phyloP scores from a whole-genome alignment of 2,797 vertebrate genomes.

The Dallia pectoralis region DNA sequence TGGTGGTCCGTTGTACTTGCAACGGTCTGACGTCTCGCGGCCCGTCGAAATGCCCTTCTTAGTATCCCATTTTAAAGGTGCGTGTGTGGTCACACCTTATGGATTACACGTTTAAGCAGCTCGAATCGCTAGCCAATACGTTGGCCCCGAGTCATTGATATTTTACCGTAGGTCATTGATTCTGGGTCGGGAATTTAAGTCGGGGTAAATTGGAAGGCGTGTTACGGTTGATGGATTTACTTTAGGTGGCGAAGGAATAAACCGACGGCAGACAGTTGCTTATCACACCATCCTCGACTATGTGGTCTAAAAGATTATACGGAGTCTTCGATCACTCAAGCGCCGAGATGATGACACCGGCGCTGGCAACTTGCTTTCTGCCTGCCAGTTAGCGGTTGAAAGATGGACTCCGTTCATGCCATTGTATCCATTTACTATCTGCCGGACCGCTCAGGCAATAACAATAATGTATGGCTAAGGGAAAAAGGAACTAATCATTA shows the following conservation, averaged over 20 bases:
- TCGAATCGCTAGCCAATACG: constrained; percentile 40
- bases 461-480: constrained; percentile 80
- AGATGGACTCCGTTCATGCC: constrained; percentile 72
- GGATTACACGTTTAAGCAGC: constrained; percentile 47
- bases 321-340: constrained; percentile 68
- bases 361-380: constrained; percentile 70
- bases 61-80: background rate
- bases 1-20: constrained; percentile 38
- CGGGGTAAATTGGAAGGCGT: background rate
- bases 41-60: constrained; percentile 18
- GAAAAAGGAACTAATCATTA: constrained; percentile 81
- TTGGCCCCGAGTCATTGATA: constrained; percentile 44
- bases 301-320: constrained; percentile 63
- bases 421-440: constrained; percentile 77
- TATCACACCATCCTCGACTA: constrained; percentile 30
- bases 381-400: constrained; percentile 74
- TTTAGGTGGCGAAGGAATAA: constrained; percentile 18
- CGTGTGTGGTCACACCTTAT: constrained; percentile 21
- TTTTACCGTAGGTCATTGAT: constrained; percentile 13
- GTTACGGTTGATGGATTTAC: background rate
- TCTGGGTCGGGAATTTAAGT: constrained; percentile 17
- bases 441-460: constrained; percentile 73
- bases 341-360: constrained; percentile 58
- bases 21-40: constrained; percentile 59
- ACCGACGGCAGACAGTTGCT: constrained; percentile 24